Percentiles rank a stretch among this genome's conserved stretches.
phyloP scores from a whole-genome alignment of 2,797 vertebrate genomes.

The Simalia tracyae region DNA sequence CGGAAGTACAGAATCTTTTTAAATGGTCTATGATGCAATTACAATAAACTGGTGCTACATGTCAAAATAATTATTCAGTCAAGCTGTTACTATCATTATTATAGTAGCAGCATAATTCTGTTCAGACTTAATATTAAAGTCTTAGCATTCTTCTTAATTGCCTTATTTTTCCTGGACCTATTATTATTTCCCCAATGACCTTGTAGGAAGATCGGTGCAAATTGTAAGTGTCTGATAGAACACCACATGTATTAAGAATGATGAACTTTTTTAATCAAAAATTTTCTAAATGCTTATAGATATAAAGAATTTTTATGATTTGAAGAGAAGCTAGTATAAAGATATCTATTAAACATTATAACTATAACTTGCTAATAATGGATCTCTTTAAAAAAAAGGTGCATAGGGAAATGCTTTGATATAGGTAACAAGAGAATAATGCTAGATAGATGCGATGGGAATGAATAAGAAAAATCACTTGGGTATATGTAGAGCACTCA shows the following conservation, averaged over 20 bases:
- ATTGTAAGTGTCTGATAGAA: not conserved
- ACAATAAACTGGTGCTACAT: constrained; percentile 1
- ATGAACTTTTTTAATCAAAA: constrained; percentile 38
- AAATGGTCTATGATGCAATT: constrained; percentile 3
- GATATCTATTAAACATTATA: not conserved
- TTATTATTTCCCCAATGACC: constrained; percentile 39
- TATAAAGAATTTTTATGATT: not conserved
- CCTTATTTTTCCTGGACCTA: not conserved
- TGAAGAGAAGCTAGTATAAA: not conserved
- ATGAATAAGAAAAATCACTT: not conserved
- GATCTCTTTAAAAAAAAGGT: not conserved
- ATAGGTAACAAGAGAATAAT: not conserved
- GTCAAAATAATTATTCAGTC: constrained; percentile 39
- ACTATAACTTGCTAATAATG: not conserved
- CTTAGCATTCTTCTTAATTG: constrained; percentile 30
- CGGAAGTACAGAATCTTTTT: constrained; percentile 7
- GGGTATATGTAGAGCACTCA: not conserved
- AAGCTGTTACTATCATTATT: constrained; percentile 45
- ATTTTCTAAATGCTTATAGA: not conserved
- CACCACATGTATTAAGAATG: not conserved
- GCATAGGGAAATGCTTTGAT: too few species aligned
- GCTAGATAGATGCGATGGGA: not conserved
- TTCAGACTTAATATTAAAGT: constrained; percentile 50
- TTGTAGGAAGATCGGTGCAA: constrained; percentile 6
- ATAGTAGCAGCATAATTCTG: constrained; percentile 25